Evolutionary conservation across 2,888 invertebrate genomes (phyloP), one percentile per base, ranked within the genome.

Genomic region (Plebejus melissa): DNA sequence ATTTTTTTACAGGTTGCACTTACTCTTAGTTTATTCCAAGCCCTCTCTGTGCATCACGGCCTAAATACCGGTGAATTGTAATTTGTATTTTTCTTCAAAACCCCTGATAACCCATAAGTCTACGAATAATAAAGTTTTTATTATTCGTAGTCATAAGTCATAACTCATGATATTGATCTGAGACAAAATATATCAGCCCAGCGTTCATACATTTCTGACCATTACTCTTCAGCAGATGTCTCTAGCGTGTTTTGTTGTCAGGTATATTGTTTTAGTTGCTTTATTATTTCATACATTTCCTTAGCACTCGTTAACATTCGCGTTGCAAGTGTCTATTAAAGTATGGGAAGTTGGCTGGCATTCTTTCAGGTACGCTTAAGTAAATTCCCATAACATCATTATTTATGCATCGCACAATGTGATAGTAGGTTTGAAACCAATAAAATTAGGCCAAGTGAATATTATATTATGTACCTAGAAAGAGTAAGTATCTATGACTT

Each of bases 201-300:
- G 7, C 9, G 9, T 41, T 41, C 41, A 9, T 41, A 9, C 41
- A 41, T 41, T 41, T 41, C 9, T 41, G 41, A 9, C 41, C 9
- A 41, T 41, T 11, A 46, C 46, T 46, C 46, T 46, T 46, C 9
- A 41, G 41, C 4, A 54, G 28, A 22, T 60, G 1, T 32, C 32
- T 65, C 9, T 6, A 65, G 9, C 0, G 11, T 32, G 13, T 32
- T 28, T 13, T 11, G 11, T 32, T 65, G 13, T 65, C 28, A 65
- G 28, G 28, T 46, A 32, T 32, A 46, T 32, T 74, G 65, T 65
- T 74, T 74, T 65, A 54, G 54, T 54, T 54, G 54, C 74, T 74
- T 46, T 7, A 74, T 38, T 28, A 60, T 65, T 36, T 32, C 32
- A 65, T 36, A 65, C 32, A 65, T 36, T 65, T 28, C 60, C 60